These are phyloP conservation scores for Toxotes jaculatrix DNA, from an alignment of 2,113 vertebrate species.

Conservation along the genomic window DNA sequence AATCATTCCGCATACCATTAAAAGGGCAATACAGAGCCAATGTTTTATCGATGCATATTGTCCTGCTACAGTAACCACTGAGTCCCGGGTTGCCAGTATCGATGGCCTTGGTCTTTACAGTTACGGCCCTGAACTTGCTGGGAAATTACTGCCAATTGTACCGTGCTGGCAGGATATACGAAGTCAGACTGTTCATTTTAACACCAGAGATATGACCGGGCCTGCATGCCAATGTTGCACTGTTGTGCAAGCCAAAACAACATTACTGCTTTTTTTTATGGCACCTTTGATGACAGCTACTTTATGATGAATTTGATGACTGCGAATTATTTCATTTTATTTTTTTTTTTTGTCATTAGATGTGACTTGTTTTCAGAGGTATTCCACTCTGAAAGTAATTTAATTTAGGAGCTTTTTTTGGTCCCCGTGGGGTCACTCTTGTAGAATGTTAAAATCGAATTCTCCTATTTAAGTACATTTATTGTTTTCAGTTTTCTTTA, in stretches of 20 bases:
- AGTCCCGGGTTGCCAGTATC: slow-evolving; percentile 43
- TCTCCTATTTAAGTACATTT: neutral
- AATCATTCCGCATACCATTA: slow-evolving; percentile 69
- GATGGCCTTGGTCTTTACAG: slow-evolving; percentile 61
- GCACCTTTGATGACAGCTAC: neutral
- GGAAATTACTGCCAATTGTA: slow-evolving; percentile 51
- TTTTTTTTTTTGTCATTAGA: neutral
- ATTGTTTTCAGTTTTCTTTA: neutral
- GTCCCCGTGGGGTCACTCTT: neutral
- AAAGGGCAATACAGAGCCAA: slow-evolving; percentile 63
- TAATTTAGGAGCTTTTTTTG: slow-evolving; percentile 6
- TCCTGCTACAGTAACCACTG: slow-evolving; percentile 53
- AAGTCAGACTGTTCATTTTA: slow-evolving; percentile 41
- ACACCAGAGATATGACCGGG: slow-evolving; percentile 12
- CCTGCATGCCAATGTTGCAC: slow-evolving; percentile 24
- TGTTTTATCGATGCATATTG: slow-evolving; percentile 75
- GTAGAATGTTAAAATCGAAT: neutral
- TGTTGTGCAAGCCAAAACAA: slow-evolving; percentile 18
- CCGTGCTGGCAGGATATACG: slow-evolving; percentile 3
- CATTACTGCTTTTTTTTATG: slow-evolving; percentile 3
- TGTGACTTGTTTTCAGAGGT: slow-evolving; percentile 5
- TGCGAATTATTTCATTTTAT: neutral
- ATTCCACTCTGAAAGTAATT: neutral
- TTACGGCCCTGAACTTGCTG: slow-evolving; percentile 52
- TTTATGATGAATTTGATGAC: slow-evolving; percentile 32